Base-by-base conservation (phyloP, 2,797 vertebrate genomes). In the Valencia hispanica region DNA sequence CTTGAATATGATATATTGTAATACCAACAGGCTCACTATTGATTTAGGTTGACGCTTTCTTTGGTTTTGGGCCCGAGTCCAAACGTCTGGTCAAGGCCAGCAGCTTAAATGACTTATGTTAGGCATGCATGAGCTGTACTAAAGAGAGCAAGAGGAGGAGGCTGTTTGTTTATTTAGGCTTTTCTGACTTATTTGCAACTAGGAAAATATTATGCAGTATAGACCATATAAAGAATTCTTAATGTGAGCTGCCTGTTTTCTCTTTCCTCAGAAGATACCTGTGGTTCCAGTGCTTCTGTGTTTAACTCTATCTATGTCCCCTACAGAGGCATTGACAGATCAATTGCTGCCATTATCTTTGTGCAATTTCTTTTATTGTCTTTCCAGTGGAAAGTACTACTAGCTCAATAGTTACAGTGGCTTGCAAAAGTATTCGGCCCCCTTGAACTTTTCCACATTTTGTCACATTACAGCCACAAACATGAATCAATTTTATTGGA, bases 1-100 rank as follows among this genome's bases (percentile, higher is more conserved):
- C 86, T 86, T 87, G 79, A 90, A 85, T 86, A 84, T 93, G 84
- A 93, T 87, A 78, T 89, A 86, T 79, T 85, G 83, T 84, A 84
- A 86, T 72, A 76, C 72, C 15, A 76, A 80, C 84, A 86, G 75
- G 41, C 71, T 82, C 53, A 6, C 30, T 85, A 79, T 93, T 91
- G 92, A 92, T 93, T 86, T 75, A 84, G 41, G 77, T 70, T 80
- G 75, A 79, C 70, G 82, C 65, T 79, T 66, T 87, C 75, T 78
- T 85, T 70, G 77, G 75, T 70, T 88, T 88, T 83, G 76, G 87
- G 86, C 88, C 66, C 39, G 47, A 70, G 48, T 90, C 86, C 87
- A 93, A 87, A 75, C 75, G 72, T 87, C 74, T 8, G 22, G 68
- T 78, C 75, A 76, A 43, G 50, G 45, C 85, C 73, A 84, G 77